Base-by-base conservation (phyloP, 2,797 vertebrate genomes). In the Tokudaia muenninki region DNA sequence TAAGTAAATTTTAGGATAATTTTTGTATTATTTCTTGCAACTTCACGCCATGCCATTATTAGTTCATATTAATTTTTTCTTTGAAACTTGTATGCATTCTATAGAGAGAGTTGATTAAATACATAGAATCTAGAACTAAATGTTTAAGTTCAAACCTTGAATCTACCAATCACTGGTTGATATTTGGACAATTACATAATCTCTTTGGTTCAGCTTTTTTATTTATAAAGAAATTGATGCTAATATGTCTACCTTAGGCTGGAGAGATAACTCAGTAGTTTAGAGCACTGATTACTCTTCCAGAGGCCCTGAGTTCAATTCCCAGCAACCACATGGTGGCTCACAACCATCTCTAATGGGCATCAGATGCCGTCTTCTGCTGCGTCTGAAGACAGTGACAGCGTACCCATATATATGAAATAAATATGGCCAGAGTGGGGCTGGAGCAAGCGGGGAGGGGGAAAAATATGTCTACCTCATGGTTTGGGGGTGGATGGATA, bases 1-100 rank as follows among this genome's bases (percentile, higher is more conserved):
- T 57, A 31, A 47, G 26, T 79, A 77, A 8, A 80, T 37, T 63
- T 93, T 79, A 59, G 41, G 31, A 16, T 86, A 55, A 87, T 90
- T 92, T 61, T 86, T 80, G 83, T 59, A 83, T 79, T 90, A 82
- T 70, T 92, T 89, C 79, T 96, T 77, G 24, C 41, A 41, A 55
- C 21, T 29, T 22, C 50, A 70, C 13, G 67, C 31, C 16, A 84
- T n/a, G 17, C 17, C 29, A 26, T 92, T 88, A 55, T 87, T 90
- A 92, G 57, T 75, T 87, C 11, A 67, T n/a, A 61, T 83, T 90
- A 92, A 50, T 70, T 89, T 79, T 84, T 88, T 75, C 75, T 93
- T 63, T 87, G 92, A 87, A 92, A 29, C 13, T 67, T 61, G 24
- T 67, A 22, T 0, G 12, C 16, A 77, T 31, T 52, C 26, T 37